A percentile compares a stretch with the other conserved stretches of the same genome.
Evolutionary conservation across 2,113 vertebrate genomes (phyloP).

Genomic region (Archilochus colubris): DNA sequence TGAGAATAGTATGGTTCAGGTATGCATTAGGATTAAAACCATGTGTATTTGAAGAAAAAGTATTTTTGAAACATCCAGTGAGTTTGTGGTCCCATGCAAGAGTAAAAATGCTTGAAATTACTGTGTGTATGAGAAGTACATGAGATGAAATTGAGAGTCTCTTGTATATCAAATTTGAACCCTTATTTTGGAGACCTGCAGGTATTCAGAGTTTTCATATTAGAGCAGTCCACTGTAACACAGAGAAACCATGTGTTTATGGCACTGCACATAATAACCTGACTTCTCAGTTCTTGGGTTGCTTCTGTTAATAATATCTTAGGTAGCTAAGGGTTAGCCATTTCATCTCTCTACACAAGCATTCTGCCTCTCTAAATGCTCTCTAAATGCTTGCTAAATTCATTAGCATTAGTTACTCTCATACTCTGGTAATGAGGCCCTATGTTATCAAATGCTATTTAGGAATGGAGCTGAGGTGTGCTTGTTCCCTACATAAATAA

Average conservation of each 20-base stretch:
- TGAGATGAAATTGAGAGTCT: background rate
- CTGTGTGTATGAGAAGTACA: background rate
- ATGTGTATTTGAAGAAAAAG: background rate
- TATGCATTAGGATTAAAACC: background rate
- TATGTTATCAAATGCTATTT: background rate
- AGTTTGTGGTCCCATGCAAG: background rate
- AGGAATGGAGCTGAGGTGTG: background rate
- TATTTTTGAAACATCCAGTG: background rate
- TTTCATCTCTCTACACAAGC: background rate
- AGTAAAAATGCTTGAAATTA: background rate
- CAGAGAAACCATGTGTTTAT: background rate
- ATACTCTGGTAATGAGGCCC: background rate
- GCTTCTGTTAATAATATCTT: background rate
- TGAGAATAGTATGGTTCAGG: conserved; percentile 81
- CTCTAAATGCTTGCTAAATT: background rate
- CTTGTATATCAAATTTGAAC: background rate
- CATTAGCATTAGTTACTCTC: background rate
- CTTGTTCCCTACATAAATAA: background rate
- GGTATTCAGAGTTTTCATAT: background rate
- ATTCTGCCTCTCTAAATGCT: background rate
- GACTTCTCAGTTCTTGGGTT: background rate
- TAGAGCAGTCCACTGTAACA: background rate
- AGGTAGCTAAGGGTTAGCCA: background rate
- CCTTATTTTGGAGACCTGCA: background rate
- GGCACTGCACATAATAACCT: background rate